phyloP scores from a whole-genome alignment of 1,140 invertebrate species.

The Archivesica marissinica region DNA sequence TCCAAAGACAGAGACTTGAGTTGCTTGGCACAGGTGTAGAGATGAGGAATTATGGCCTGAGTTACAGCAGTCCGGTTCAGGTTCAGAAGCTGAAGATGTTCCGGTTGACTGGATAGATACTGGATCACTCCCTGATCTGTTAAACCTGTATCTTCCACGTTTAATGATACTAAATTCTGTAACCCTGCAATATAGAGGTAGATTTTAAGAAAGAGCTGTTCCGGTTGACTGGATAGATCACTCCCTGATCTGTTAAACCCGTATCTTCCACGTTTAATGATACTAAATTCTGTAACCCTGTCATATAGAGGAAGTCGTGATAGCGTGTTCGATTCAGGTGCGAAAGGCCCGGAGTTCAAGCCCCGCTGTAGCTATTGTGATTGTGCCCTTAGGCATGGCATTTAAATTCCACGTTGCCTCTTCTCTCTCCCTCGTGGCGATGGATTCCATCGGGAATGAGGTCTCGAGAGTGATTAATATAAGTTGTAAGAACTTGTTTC shows the following conservation, averaged over 20 bases:
- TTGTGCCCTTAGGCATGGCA: too few species aligned
- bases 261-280: constrained; percentile 76
- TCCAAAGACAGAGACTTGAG: constrained; percentile 74
- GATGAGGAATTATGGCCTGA: constrained; percentile 71
- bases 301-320: too few species aligned
- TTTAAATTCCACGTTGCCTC: too few species aligned
- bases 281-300: constrained; percentile 72
- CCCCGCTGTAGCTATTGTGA: too few species aligned
- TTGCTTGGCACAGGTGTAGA: constrained; percentile 64
- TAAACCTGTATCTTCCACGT: constrained; percentile 75
- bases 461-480: too few species aligned
- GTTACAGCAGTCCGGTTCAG: constrained; percentile 77
- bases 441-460: too few species aligned
- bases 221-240: constrained; percentile 64
- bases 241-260: constrained; percentile 75
- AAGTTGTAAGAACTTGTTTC: too few species aligned
- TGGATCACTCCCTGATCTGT: constrained; percentile 75
- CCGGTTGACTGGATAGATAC: constrained; percentile 60
- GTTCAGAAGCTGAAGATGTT: constrained; percentile 72
- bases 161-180: constrained; percentile 68
- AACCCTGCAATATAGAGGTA: constrained; percentile 72
- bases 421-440: too few species aligned
- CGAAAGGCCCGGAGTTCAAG: too few species aligned
- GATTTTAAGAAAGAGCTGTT: too few species aligned
- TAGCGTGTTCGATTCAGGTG: too few species aligned